Percentiles rank a stretch among this genome's conserved stretches.
These are phyloP conservation scores for Limnephilus rhombicus DNA, from an alignment of 2,888 invertebrate genomes.

Conservation along the genomic window DNA sequence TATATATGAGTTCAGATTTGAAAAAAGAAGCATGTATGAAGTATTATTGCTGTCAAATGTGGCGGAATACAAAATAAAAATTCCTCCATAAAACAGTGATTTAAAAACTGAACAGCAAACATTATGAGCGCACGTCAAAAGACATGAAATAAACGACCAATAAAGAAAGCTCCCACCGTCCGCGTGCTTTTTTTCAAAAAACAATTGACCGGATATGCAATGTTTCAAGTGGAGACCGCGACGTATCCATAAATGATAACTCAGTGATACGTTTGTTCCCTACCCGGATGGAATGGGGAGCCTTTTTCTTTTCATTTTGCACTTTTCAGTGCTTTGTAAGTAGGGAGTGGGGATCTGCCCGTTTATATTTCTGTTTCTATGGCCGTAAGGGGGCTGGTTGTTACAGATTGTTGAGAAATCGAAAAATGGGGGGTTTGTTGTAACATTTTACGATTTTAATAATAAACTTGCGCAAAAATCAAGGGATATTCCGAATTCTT, in stretches of 20 bases:
- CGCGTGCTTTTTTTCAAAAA: constrained; percentile 41
- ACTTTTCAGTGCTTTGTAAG: constrained; percentile 48
- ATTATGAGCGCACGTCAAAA: constrained; percentile 33
- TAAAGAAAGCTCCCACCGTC: constrained; percentile 46
- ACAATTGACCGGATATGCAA: constrained; percentile 53
- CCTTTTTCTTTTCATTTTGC: constrained; percentile 30
- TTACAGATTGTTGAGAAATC: not conserved
- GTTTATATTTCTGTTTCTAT: not conserved
- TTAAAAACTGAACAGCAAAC: not conserved
- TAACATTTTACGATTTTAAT: not conserved
- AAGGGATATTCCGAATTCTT: too few species aligned
- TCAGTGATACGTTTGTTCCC: constrained; percentile 39
- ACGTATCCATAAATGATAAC: constrained; percentile 51
- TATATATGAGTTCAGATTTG: not conserved
- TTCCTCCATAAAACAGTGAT: not conserved
- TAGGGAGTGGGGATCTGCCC: not conserved
- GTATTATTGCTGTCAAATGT: not conserved
- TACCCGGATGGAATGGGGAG: constrained; percentile 9
- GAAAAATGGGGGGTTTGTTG: not conserved
- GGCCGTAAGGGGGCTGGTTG: not conserved
- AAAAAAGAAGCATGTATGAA: not conserved
- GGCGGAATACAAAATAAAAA: not conserved
- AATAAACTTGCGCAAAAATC: not conserved
- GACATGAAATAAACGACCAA: constrained; percentile 45
- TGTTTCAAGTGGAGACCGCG: constrained; percentile 51